Base-by-base conservation (phyloP, 2,797 vertebrate species). In the Coccyzus lansbergi region DNA sequence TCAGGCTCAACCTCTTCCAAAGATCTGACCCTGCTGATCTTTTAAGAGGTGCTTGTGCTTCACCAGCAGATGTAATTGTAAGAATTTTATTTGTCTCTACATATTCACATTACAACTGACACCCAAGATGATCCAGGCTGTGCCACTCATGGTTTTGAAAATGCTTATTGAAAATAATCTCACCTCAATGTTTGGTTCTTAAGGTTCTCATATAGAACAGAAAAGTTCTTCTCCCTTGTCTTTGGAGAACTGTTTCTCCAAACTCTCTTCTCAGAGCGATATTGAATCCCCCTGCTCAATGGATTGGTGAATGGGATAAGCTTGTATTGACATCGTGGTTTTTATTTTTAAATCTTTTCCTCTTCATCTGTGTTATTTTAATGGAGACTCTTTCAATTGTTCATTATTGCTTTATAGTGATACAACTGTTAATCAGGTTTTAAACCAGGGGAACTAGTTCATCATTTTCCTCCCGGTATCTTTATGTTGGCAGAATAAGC, bases 391-490 rank as follows among this genome's bases (percentile, higher is more conserved):
- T 70, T 92, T 64, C 28, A 78, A 1, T 69, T 75, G 15, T 84
- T 87, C 21, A 12, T 60, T 17, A 14, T 25, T 67, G 44, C 34
- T 77, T 85, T 80, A 70, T 46, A 70, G 29, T 9, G 21, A 55
- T 69, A 52, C 12, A 72, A 1, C 13, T 51, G 11, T n/a, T 81
- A 65, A 42, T 71, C 18, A 53, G 59, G 8, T 70, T 31, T 72
- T 71, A 71, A 76, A 63, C 5, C 34, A 46, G 38, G 15, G 22
- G 9, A 89, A 34, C 24, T 36, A 56, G 7, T 59, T 85, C 4
- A 53, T 26, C 0, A 2, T 38, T 72, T 92, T 36, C 38, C 5
- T 59, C 24, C 17, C 0, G 0, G 9, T 52, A 14, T 49, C 15
- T 68, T 84, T 86, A 36, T 31, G 25, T n/a, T 83, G 60, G 31